Conservation (phyloP, 2,113 vertebrate species). For the Gymnobelideus leadbeateri region DNA sequence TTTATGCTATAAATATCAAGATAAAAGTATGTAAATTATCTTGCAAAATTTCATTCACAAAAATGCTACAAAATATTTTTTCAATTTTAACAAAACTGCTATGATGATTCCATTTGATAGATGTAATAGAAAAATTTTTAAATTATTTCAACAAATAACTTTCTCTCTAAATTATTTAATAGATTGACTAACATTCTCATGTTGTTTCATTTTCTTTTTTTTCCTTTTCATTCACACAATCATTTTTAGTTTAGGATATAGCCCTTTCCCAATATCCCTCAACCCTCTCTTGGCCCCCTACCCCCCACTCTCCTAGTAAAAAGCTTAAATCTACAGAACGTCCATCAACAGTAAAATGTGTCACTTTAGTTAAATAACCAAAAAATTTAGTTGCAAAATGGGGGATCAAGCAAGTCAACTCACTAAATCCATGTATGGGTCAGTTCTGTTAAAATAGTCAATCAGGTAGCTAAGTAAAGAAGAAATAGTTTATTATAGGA, state of each 20-base stretch:
- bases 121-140: neutral
- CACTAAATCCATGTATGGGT: neutral
- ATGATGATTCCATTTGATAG: neutral
- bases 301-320: neutral
- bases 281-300: neutral
- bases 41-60: neutral
- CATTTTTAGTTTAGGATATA: neutral
- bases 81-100: neutral
- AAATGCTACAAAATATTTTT: neutral
- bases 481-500: slow-evolving; percentile 6
- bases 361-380: neutral
- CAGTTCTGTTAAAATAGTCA: neutral
- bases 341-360: neutral
- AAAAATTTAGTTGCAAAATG: slow-evolving; percentile 25
- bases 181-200: neutral
- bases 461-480: neutral
- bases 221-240: neutral
- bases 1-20: neutral
- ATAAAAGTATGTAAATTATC: neutral
- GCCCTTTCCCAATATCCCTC: neutral
- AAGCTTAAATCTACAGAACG: neutral
- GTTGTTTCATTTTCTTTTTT: neutral
- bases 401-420: neutral
- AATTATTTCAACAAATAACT: neutral
- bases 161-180: neutral